These are phyloP conservation scores for Geopemphigus sp. DNA, from an alignment of 1,140 invertebrate genomes.

Conservation along the genomic window DNA sequence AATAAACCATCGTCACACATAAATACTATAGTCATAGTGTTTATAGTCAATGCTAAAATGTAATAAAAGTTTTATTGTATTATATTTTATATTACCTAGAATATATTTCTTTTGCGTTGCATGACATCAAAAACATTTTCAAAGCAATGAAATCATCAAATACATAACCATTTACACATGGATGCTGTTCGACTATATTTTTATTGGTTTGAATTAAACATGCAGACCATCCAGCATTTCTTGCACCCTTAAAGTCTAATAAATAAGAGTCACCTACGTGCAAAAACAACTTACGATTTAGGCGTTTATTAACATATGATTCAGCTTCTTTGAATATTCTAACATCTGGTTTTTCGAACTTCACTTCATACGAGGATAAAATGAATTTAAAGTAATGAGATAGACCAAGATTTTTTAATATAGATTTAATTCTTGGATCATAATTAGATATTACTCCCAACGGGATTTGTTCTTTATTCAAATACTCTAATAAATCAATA, in stretches of 20 bases:
- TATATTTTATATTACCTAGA: background rate
- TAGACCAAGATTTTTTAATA: slow-evolving; percentile 67
- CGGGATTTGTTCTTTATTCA: slow-evolving; percentile 58
- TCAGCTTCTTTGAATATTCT: slow-evolving; percentile 66
- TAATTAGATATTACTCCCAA: slow-evolving; percentile 86
- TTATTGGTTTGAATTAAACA: slow-evolving; percentile 59
- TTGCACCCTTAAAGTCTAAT: slow-evolving; percentile 77
- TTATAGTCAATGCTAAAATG: too few relatives aligned
- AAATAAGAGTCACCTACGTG: slow-evolving; percentile 78
- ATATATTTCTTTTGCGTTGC: background rate
- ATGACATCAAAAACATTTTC: background rate
- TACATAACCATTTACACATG: background rate
- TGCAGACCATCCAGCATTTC: slow-evolving; percentile 67
- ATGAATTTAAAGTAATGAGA: slow-evolving; percentile 75
- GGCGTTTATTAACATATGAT: slow-evolving; percentile 62
- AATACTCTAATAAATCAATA: slow-evolving; percentile 63
- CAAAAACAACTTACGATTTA: slow-evolving; percentile 63
- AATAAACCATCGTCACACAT: background rate
- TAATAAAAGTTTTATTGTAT: too few relatives aligned
- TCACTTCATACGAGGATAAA: slow-evolving; percentile 70
- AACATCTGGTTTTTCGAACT: slow-evolving; percentile 72
- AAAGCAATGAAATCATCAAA: slow-evolving; percentile 30
- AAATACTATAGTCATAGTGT: too few relatives aligned
- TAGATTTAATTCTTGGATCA: slow-evolving; percentile 71
- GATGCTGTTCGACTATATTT: slow-evolving; percentile 33